A percentile compares a stretch with the other conserved stretches of the same genome.
These are phyloP conservation scores for Stigmatopora nigra DNA, from an alignment of 2,113 vertebrate genomes.

Conservation along the genomic window DNA sequence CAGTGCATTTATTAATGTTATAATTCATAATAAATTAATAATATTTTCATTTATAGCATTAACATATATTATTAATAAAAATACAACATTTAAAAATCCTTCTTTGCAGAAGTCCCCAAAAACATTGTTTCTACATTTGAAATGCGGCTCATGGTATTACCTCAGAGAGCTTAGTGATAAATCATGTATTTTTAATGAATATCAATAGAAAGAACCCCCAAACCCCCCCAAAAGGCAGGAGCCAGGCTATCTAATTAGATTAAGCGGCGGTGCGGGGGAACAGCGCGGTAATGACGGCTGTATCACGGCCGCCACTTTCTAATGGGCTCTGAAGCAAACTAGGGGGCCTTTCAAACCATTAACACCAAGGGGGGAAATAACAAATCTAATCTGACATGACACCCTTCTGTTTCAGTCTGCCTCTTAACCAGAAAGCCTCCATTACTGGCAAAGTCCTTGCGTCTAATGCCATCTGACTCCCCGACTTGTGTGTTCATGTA, in stretches of 20 bases:
- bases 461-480: slow-evolving; percentile 3
- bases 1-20: no score
- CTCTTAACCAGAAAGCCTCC: slow-evolving; percentile 26
- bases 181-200: slow-evolving; percentile 94
- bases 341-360: slow-evolving; percentile 83
- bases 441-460: slow-evolving; percentile 12
- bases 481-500: slow-evolving; percentile 6
- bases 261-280: slow-evolving; percentile 90
- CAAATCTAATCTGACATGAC: slow-evolving; percentile 48
- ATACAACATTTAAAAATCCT: no score
- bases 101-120: neutral
- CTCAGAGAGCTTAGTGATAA: slow-evolving; percentile 85
- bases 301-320: slow-evolving; percentile 71
- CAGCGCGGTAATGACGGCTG: slow-evolving; percentile 88
- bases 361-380: slow-evolving; percentile 72
- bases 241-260: slow-evolving; percentile 88
- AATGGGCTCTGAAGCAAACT: slow-evolving; percentile 94
- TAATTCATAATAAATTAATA: neutral
- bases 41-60: no score
- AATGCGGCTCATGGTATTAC: slow-evolving; percentile 74
- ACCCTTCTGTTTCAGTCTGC: slow-evolving; percentile 32
- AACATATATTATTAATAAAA: no score
- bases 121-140: slow-evolving; percentile 64
- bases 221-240: slow-evolving; percentile 67
- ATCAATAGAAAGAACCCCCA: slow-evolving; percentile 77